Evolutionary conservation across 2,113 vertebrate genomes (phyloP).

Genomic region (Paratilapia polleni): DNA sequence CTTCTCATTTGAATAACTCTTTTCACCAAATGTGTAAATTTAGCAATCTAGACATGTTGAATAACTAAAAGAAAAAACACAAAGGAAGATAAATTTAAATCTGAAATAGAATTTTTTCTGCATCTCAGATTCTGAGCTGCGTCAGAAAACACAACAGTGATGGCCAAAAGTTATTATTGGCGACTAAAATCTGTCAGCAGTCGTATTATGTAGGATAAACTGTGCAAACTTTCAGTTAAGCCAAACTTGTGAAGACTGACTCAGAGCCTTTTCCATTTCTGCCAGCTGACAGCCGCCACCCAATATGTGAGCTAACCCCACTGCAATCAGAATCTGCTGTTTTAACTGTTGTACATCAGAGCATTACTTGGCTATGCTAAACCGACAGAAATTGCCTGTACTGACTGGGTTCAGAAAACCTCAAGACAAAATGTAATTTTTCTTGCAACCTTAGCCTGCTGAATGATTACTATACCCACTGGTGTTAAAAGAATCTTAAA

Average conservation of each 20-base stretch:
- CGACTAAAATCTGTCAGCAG: background rate
- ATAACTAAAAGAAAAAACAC: background rate
- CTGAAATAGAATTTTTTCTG: background rate
- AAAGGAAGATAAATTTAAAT: background rate
- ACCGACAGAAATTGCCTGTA: constrained; percentile 8
- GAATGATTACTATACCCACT: constrained; percentile 22
- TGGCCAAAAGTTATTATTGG: background rate
- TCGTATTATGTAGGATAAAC: background rate
- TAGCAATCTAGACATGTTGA: background rate
- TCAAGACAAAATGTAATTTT: constrained; percentile 6
- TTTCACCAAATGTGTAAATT: background rate
- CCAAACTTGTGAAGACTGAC: background rate
- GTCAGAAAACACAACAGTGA: background rate
- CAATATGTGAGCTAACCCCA: background rate
- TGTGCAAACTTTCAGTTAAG: background rate
- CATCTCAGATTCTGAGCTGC: background rate
- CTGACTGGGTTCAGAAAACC: background rate
- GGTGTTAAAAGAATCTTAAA: constrained; percentile 34
- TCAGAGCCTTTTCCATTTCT: constrained; percentile 6
- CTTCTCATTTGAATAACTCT: background rate
- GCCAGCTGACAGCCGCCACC: background rate
- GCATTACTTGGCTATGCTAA: background rate
- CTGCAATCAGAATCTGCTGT: constrained; percentile 5
- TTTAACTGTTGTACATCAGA: background rate
- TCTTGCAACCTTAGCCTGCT: constrained; percentile 6